A percentile compares a stretch with the other conserved stretches of the same genome.
These are phyloP conservation scores for Sphinx pinastri DNA, from an alignment of 2,888 invertebrate genomes.

Conservation along the genomic window DNA sequence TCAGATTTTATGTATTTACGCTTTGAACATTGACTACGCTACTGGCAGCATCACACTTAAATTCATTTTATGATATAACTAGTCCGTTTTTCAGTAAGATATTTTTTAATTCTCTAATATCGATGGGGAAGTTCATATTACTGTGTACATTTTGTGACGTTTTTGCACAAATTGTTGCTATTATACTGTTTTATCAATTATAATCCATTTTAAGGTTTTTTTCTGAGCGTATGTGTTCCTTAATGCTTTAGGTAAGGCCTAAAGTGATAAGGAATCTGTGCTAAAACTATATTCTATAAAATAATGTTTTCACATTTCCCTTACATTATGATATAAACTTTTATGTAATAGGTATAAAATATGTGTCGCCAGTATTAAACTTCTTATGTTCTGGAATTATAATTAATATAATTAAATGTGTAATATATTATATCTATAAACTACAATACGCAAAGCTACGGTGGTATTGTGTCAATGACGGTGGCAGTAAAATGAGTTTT, in stretches of 20 bases:
- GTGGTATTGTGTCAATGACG: neutral
- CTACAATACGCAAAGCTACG: neutral
- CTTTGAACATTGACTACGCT: no score
- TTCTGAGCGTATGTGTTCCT: conserved; percentile 14
- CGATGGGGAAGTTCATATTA: neutral
- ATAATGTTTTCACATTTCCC: conserved; percentile 1
- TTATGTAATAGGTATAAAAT: conserved; percentile 10
- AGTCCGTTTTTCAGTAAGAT: no score
- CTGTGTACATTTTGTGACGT: neutral
- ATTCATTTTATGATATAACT: no score
- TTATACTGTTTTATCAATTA: neutral
- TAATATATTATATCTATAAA: neutral
- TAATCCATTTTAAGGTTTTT: neutral
- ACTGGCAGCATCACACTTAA: no score
- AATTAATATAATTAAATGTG: neutral
- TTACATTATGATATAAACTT: conserved; percentile 12
- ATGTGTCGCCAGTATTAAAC: conserved; percentile 13
- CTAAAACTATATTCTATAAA: conserved; percentile 13
- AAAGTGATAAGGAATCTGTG: conserved; percentile 5
- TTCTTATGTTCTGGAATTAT: neutral
- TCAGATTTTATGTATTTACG: no score
- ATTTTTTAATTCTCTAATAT: no score
- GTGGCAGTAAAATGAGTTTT: neutral
- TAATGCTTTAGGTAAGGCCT: conserved; percentile 7
- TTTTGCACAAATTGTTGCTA: neutral